These are phyloP conservation scores for Champsocephalus gunnari DNA, from an alignment of 2,797 vertebrate species.

Conservation along the genomic window DNA sequence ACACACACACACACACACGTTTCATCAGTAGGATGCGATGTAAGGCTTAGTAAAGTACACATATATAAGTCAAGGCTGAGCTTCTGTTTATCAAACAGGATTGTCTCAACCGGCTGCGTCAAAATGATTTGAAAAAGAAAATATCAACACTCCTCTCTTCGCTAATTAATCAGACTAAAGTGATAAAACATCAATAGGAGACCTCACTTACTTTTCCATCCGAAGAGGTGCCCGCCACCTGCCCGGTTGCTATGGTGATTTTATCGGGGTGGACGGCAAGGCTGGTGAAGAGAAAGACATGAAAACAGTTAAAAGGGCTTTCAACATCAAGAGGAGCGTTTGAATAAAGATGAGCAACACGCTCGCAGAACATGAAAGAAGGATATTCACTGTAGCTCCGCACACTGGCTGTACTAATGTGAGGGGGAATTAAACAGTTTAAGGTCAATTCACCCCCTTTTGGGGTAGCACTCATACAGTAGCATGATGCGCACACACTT, in stretches of 20 bases:
- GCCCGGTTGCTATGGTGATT: constrained; percentile 99
- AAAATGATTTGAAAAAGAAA: neutral
- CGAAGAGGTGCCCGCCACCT: constrained; percentile 96
- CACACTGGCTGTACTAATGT: constrained; percentile 20
- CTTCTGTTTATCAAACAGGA: neutral
- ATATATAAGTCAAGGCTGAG: neutral
- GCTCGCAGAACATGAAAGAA: constrained; percentile 53
- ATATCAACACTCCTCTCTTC: neutral
- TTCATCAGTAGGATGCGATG: constrained; percentile 9
- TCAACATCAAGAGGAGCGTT: constrained; percentile 53
- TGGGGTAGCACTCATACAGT: neutral
- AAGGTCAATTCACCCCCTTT: constrained; percentile 35
- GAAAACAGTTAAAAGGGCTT: constrained; percentile 54
- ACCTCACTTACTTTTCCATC: constrained; percentile 94
- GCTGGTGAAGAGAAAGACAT: constrained; percentile 76
- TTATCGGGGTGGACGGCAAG: constrained; percentile 98
- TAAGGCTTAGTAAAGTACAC: neutral
- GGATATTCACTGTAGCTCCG: constrained; percentile 23
- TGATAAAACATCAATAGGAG: constrained; percentile 18
- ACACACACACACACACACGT: too few species aligned
- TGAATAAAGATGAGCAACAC: constrained; percentile 66
- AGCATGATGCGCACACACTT: constrained; percentile 28
- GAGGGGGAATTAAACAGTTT: constrained; percentile 33
- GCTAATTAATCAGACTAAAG: constrained; percentile 20
- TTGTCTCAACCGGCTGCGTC: neutral